A percentile compares a stretch with the other conserved stretches of the same genome.
Conservation (phyloP, 2,888 invertebrate genomes). For the Pseudococcus jackbeardsleyi region DNA sequence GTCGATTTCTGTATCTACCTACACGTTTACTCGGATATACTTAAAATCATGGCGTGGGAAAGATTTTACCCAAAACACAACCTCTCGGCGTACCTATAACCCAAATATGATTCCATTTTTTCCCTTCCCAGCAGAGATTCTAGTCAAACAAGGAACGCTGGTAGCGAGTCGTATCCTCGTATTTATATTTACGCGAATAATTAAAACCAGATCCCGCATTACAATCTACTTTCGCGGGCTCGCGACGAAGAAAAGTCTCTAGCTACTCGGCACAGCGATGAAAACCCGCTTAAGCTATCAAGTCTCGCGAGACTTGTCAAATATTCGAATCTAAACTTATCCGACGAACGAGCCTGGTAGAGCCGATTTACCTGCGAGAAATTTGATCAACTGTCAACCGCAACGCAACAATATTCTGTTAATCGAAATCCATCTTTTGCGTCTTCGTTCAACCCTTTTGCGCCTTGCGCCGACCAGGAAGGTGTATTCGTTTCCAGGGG, state of each 20-base stretch:
- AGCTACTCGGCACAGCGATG: not conserved
- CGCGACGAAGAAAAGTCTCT: conserved; percentile 1
- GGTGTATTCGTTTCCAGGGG: not conserved
- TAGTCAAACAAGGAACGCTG: not conserved
- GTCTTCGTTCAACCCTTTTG: not conserved
- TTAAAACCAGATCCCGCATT: conserved; percentile 52
- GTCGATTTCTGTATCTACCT: not conserved
- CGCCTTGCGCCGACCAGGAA: not conserved
- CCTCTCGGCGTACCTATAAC: not conserved
- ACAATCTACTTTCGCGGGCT: conserved; percentile 31
- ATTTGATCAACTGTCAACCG: conserved; percentile 41
- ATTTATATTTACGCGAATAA: conserved; percentile 21
- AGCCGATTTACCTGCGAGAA: conserved; percentile 8
- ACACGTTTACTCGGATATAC: no score
- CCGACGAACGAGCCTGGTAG: not conserved
- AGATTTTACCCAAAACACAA: not conserved
- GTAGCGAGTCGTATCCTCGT: not conserved
- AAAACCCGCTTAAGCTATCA: conserved; percentile 20
- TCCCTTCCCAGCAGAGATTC: not conserved
- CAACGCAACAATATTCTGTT: conserved; percentile 14
- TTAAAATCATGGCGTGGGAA: not conserved
- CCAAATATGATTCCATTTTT: not conserved
- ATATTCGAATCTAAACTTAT: conserved; percentile 11
- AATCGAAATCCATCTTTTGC: conserved; percentile 19
- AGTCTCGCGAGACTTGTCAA: conserved; percentile 35